These are phyloP conservation scores for Eudorcas thomsonii DNA, from an alignment of 2,113 vertebrate species.

Conservation along the genomic window DNA sequence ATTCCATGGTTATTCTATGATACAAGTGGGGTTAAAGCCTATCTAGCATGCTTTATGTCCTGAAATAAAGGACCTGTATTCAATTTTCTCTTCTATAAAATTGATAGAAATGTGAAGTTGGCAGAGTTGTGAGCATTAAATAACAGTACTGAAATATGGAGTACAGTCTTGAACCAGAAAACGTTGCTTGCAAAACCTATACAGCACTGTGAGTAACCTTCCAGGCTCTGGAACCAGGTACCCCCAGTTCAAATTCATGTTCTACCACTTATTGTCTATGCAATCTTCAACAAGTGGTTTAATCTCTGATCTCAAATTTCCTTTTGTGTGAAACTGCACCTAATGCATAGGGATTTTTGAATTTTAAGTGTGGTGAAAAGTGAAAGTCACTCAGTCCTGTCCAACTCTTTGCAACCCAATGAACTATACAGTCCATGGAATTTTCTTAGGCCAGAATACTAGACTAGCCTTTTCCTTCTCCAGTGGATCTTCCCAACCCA, in stretches of 20 bases:
- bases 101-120: not conserved
- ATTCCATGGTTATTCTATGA: not conserved
- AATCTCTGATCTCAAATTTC: not conserved
- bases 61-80: not conserved
- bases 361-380: not conserved
- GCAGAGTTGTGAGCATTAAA: not conserved
- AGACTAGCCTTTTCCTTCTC: not conserved
- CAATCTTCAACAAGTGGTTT: not conserved
- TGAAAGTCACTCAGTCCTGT: not conserved
- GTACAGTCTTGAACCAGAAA: not conserved
- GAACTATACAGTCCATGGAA: not conserved
- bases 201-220: not conserved
- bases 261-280: not conserved
- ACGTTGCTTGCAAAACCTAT: not conserved
- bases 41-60: not conserved
- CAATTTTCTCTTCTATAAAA: not conserved
- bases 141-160: not conserved
- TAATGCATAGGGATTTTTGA: not conserved
- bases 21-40: not conserved
- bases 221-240: not conserved
- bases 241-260: not conserved
- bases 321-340: not conserved
- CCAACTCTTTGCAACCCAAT: not conserved
- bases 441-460: not conserved
- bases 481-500: not conserved